Conservation (phyloP, 2,888 invertebrate genomes). For the Spicauda simplicius region DNA sequence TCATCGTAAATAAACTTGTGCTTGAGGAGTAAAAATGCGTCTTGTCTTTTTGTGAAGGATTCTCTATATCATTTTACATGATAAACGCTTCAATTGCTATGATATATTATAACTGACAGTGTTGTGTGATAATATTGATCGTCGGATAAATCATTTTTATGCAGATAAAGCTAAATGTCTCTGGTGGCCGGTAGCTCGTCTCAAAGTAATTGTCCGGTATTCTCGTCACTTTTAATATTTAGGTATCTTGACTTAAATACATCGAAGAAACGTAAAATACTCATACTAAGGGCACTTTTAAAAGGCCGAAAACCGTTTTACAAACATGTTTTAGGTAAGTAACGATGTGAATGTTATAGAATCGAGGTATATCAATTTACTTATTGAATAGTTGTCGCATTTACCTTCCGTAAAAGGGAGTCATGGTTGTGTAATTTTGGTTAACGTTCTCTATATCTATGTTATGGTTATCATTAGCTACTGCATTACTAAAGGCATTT, state of each 20-base stretch:
- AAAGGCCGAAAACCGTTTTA: too few relatives aligned
- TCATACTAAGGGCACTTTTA: too few relatives aligned
- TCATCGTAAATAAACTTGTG: constrained; percentile 42
- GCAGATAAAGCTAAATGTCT: not conserved
- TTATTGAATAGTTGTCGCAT: not conserved
- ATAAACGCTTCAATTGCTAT: constrained; percentile 25
- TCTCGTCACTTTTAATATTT: not conserved
- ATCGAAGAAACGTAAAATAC: too few relatives aligned
- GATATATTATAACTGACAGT: constrained; percentile 20
- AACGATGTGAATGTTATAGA: too few relatives aligned
- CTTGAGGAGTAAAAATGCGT: constrained; percentile 34
- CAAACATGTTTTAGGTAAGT: too few relatives aligned
- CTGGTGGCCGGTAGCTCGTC: not conserved
- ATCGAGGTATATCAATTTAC: not conserved
- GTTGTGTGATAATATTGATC: constrained; percentile 15
- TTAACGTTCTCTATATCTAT: constrained; percentile 7
- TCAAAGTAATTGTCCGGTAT: not conserved
- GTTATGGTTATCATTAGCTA: constrained; percentile 18
- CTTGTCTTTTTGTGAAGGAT: constrained; percentile 34
- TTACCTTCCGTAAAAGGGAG: constrained; percentile 6
- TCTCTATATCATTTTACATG: constrained; percentile 23
- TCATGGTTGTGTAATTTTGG: constrained; percentile 17
- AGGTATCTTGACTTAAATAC: too few relatives aligned
- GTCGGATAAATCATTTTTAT: constrained; percentile 18
- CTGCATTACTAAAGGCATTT: constrained; percentile 19